These are phyloP conservation scores for Cryptoprocta ferox DNA, from an alignment of 2,797 vertebrate genomes.

Conservation along the genomic window DNA sequence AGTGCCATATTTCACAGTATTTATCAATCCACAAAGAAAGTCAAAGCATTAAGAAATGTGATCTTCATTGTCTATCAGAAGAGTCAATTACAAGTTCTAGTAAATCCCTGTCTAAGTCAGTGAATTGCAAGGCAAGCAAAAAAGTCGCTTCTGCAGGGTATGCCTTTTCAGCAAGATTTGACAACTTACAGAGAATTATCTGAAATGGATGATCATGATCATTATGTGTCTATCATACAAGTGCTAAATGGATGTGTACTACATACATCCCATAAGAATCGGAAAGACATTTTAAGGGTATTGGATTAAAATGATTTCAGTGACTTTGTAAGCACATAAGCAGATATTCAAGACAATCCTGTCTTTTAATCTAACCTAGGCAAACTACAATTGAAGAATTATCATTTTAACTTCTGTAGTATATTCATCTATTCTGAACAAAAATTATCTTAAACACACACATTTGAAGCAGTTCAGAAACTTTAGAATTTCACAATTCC, in stretches of 20 bases:
- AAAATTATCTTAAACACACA: background rate
- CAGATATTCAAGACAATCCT: background rate
- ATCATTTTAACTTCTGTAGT: background rate
- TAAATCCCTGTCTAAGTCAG: constrained; percentile 62
- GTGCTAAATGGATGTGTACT: constrained; percentile 25
- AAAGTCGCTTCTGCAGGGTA: constrained; percentile 59
- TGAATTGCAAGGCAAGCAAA: constrained; percentile 72
- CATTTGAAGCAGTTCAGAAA: background rate
- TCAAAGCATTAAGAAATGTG: constrained; percentile 63
- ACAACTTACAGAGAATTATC: constrained; percentile 70
- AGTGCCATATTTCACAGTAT: constrained; percentile 44
- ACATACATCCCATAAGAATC: background rate
- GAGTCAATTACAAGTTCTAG: constrained; percentile 69
- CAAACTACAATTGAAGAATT: background rate
- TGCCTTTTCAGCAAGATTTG: constrained; percentile 76
- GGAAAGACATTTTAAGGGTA: background rate
- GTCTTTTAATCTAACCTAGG: background rate
- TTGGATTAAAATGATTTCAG: constrained; percentile 25
- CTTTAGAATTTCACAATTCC: background rate
- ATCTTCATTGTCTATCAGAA: constrained; percentile 61
- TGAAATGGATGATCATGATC: constrained; percentile 51
- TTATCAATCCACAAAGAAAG: constrained; percentile 62
- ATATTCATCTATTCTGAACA: background rate
- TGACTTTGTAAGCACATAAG: background rate
- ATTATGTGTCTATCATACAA: constrained; percentile 69